phyloP scores from a whole-genome alignment of 2,888 invertebrate genomes.

The Panopea generosa region DNA sequence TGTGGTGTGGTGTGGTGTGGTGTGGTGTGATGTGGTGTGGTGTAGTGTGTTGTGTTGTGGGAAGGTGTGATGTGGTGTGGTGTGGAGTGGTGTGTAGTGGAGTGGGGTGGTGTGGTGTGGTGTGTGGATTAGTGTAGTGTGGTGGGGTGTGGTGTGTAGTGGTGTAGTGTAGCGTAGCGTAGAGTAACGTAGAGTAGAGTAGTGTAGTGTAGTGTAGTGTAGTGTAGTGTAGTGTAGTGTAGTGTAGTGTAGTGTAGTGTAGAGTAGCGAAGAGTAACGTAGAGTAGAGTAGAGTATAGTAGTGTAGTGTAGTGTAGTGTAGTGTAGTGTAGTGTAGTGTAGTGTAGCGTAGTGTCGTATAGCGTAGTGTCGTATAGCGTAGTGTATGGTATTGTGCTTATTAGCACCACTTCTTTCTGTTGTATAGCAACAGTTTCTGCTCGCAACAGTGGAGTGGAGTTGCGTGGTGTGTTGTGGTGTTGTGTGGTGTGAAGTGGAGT shows the following conservation, averaged over 20 bases:
- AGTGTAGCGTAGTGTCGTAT: slow-evolving; percentile 7
- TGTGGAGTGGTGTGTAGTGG: background rate
- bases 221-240: slow-evolving; percentile 9
- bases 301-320: slow-evolving; percentile 8
- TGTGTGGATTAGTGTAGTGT: background rate
- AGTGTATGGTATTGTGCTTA: background rate
- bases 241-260: slow-evolving; percentile 10
- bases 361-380: background rate
- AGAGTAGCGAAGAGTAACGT: background rate
- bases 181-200: background rate
- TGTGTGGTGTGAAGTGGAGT: slow-evolving; percentile 1
- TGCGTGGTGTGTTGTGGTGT: slow-evolving; percentile 1
- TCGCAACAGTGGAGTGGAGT: background rate
- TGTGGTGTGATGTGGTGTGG: slow-evolving; percentile 12
- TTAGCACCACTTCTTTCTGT: background rate
- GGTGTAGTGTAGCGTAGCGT: background rate
- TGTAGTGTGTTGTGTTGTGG: background rate
- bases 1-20: slow-evolving; percentile 10
- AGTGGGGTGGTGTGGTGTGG: background rate
- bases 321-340: slow-evolving; percentile 4
- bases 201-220: slow-evolving; percentile 8
- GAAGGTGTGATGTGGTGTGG: background rate
- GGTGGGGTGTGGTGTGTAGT: slow-evolving; percentile 3
- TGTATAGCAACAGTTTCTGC: background rate
- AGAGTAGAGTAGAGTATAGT: background rate